A percentile compares a stretch with the other conserved stretches of the same genome.
Conservation (phyloP, 1,140 invertebrate species). For the Pentalonia nigronervosa region DNA sequence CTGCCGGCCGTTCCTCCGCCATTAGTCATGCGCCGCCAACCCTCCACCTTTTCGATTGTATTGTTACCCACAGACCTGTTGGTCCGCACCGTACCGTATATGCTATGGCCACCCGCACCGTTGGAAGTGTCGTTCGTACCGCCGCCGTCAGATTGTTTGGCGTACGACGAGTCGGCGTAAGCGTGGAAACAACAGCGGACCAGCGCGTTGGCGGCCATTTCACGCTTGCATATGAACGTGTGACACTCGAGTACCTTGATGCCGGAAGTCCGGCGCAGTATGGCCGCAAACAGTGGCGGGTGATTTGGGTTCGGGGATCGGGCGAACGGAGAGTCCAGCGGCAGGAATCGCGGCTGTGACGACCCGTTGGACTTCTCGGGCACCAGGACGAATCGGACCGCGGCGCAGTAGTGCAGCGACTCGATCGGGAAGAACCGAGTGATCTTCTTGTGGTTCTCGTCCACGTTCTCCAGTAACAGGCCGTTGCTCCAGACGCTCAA, state of each 20-base stretch:
- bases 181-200: slow-evolving; percentile 94
- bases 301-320: slow-evolving; percentile 82
- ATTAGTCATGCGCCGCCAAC: slow-evolving; percentile 66
- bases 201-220: slow-evolving; percentile 92
- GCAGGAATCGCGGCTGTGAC: slow-evolving; percentile 85
- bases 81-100: slow-evolving; percentile 66
- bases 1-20: slow-evolving; percentile 65
- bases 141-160: slow-evolving; percentile 75
- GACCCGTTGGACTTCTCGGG: slow-evolving; percentile 66
- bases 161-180: slow-evolving; percentile 92
- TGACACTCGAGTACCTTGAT: slow-evolving; percentile 99
- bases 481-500: slow-evolving; percentile 97
- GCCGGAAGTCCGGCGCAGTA: slow-evolving; percentile 92
- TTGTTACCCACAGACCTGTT: slow-evolving; percentile 61
- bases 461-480: slow-evolving; percentile 93
- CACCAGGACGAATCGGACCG: slow-evolving; percentile 79
- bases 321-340: slow-evolving; percentile 94
- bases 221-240: slow-evolving; percentile 96
- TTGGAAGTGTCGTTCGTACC: slow-evolving; percentile 69
- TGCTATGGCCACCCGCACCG: slow-evolving; percentile 63
- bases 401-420: slow-evolving; percentile 95
- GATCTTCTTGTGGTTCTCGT: slow-evolving; percentile 92
- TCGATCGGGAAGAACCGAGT: slow-evolving; percentile 97
- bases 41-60: slow-evolving; percentile 65
- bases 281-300: slow-evolving; percentile 96